These are phyloP conservation scores for Ormyrus rosae DNA, from an alignment of 2,888 invertebrate genomes.

Conservation along the genomic window DNA sequence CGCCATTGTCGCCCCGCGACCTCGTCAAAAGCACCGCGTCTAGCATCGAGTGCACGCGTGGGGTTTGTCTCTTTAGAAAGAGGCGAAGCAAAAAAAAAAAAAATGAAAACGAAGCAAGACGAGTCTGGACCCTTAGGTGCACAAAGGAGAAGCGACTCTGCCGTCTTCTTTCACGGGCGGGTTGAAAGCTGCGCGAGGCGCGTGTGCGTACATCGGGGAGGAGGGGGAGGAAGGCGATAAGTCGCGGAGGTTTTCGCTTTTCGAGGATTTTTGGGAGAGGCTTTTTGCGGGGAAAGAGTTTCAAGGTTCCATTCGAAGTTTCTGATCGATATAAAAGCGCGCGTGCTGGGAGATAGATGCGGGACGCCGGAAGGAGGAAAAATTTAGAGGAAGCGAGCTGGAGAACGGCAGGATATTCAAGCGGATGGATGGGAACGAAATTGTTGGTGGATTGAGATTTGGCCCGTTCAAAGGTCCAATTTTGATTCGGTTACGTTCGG, in stretches of 20 bases:
- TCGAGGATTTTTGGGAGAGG: too few relatives aligned
- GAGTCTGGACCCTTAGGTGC: slow-evolving; percentile 27
- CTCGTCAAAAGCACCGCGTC: neutral
- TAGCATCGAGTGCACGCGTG: neutral
- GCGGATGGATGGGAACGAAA: neutral
- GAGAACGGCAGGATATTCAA: slow-evolving; percentile 5
- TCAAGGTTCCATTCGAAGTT: neutral
- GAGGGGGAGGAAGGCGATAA: too few relatives aligned
- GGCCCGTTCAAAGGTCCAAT: too few relatives aligned
- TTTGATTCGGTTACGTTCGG: too few relatives aligned
- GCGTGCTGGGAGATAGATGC: neutral
- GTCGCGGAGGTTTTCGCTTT: too few relatives aligned
- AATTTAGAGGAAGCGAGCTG: neutral
- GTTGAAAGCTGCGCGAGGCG: too few relatives aligned
- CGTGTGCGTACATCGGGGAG: too few relatives aligned
- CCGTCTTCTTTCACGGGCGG: too few relatives aligned
- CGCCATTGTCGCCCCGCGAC: neutral
- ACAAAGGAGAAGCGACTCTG: slow-evolving; percentile 18
- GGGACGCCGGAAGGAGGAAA: neutral
- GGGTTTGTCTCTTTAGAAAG: neutral
- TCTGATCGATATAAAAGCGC: slow-evolving; percentile 7
- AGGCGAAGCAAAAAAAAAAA: slow-evolving; percentile 13
- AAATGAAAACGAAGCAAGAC: neutral
- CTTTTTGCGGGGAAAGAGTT: too few relatives aligned
- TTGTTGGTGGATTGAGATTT: too few relatives aligned